These are phyloP conservation scores for Plecturocebus donacophilus DNA, from an alignment of 2,113 vertebrate species.

Conservation along the genomic window DNA sequence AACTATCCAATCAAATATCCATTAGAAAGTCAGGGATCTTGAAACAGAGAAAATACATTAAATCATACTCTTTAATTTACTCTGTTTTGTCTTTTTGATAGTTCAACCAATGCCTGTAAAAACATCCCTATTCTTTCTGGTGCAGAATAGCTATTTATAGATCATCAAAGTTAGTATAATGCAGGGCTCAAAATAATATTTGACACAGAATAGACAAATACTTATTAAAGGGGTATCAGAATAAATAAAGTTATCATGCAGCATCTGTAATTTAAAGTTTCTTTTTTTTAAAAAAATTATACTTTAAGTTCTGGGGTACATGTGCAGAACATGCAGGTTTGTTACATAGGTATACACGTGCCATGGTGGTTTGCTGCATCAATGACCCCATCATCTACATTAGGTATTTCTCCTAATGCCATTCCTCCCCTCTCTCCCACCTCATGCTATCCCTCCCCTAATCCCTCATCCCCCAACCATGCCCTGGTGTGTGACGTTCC, in stretches of 20 bases:
- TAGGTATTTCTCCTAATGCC: too few species aligned
- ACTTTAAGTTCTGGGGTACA: too few species aligned
- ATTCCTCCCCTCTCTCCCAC: too few species aligned
- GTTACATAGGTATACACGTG: too few species aligned
- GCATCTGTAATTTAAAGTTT: background rate
- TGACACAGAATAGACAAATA: background rate
- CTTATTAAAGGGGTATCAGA: background rate
- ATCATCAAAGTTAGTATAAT: background rate
- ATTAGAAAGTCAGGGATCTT: background rate
- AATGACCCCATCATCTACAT: too few species aligned
- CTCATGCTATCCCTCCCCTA: too few species aligned
- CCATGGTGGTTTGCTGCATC: too few species aligned
- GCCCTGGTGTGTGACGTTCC: too few species aligned
- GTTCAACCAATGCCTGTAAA: background rate
- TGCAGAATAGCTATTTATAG: background rate
- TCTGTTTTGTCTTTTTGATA: background rate
- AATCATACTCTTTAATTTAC: background rate
- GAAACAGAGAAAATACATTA: background rate
- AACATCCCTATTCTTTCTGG: background rate
- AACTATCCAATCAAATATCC: background rate
- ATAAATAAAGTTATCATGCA: background rate
- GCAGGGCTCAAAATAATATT: background rate
- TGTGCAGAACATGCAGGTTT: too few species aligned
- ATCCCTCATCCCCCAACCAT: too few species aligned
- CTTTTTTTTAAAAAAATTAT: too few species aligned